Conservation (phyloP, 2,113 vertebrate genomes). For the Eulemur rufifrons region DNA sequence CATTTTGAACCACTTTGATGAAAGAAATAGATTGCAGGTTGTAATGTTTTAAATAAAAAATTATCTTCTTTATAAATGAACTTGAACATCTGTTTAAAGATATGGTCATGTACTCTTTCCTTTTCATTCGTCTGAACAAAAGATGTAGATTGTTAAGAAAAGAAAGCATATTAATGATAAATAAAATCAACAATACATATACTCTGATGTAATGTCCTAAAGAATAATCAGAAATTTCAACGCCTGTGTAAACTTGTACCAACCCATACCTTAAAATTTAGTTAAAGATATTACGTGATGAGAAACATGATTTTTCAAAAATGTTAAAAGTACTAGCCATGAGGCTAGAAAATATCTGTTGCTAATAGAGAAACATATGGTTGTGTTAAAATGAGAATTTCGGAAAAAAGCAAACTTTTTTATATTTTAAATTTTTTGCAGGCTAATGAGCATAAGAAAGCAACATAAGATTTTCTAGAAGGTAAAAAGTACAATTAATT, state of each 20-base stretch:
- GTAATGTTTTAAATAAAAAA: neutral
- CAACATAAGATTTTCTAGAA: neutral
- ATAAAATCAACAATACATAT: neutral
- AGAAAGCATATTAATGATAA: neutral
- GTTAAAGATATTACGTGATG: neutral
- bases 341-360: neutral
- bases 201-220: neutral
- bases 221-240: neutral
- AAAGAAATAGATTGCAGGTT: neutral
- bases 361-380: neutral
- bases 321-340: neutral
- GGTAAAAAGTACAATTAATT: constrained; percentile 2
- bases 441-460: neutral
- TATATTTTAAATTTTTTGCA: neutral
- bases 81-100: constrained; percentile 4
- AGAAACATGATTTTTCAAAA: constrained; percentile 36
- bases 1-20: neutral
- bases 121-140: constrained; percentile 9
- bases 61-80: constrained; percentile 1
- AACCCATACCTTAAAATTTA: constrained; percentile 4
- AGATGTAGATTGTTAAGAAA: neutral
- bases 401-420: neutral
- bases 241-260: neutral
- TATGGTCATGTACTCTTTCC: neutral
- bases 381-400: neutral